Base-by-base conservation (phyloP, 2,113 vertebrate genomes). In the Epinephelus lanceolatus region DNA sequence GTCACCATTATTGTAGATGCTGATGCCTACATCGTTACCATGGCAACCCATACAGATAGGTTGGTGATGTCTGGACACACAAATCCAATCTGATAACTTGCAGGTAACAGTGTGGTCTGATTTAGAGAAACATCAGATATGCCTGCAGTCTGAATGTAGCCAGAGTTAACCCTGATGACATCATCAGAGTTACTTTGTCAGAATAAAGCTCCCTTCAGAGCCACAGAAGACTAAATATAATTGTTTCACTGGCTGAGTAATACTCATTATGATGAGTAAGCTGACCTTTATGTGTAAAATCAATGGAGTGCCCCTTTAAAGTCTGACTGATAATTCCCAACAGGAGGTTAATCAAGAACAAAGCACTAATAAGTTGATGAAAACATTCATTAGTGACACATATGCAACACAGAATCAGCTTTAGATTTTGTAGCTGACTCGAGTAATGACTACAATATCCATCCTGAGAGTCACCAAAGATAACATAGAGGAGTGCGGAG, bases 391-490 rank as follows among this genome's bases (percentile, higher is more conserved):
- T 17, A 21, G 30, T 21, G 17, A 49, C 27, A 27, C 14, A 23
- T 23, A 37, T 14, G 15, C 21, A 21, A 51, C 67, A 42, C 25
- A 49, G 47, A 42, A 23, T 51, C 68, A 4, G 15, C 6, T 47
- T 12, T 61, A 47, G 14, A 78, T 14, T 63, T 8, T 51, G 27
- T 15, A 74, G 45, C 10, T 52, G 55, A 75, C 55, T 83, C 6
- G 1, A 66, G 13, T 52, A 27, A 76, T 40, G 63, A 53, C 18
- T 19, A 23, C 21, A 57, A n/a, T n/a, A 45, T 77, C 45, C 10
- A 57, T 59, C 49, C 40, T 33, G 53, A 59, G 18, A 45, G 69
- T 78, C 37, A 47, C 4, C 17, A 53, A 17, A 53, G 51, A 70
- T 11, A 55, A 70, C 15, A 12, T 55, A 15, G 25, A 56, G 70